Conservation (phyloP, 2,797 vertebrate genomes). For the Chrysocyon brachyurus region DNA sequence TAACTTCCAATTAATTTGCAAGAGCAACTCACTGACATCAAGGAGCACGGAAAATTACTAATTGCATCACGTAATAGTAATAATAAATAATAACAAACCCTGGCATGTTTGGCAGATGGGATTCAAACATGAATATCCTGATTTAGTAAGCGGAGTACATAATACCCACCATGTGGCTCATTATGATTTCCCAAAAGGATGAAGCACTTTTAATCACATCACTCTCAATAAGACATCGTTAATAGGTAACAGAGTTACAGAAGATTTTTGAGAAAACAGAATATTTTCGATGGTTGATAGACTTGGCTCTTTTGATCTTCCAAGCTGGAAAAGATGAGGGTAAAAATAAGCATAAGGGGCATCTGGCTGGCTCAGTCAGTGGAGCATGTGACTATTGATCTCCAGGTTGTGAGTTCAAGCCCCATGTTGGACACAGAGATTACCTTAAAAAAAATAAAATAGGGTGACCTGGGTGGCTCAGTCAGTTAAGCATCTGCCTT, state of each 20-base stretch:
- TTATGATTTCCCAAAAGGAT: background rate
- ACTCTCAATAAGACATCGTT: background rate
- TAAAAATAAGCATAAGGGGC: background rate
- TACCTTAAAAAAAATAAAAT: background rate
- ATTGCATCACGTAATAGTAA: background rate
- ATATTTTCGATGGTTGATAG: background rate
- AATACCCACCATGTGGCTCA: rapidly evolving
- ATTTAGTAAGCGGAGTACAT: background rate
- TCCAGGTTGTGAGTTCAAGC: background rate
- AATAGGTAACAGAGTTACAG: background rate
- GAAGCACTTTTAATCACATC: background rate
- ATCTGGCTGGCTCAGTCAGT: background rate
- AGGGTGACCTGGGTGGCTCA: too few relatives aligned
- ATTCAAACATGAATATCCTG: background rate
- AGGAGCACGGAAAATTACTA: background rate
- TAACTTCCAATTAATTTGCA: background rate
- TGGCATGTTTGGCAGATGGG: background rate
- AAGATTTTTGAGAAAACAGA: background rate
- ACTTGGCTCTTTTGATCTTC: background rate
- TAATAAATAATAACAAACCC: background rate
- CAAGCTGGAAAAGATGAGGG: background rate
- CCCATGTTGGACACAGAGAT: background rate
- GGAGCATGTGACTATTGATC: background rate
- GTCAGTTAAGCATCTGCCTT: too few relatives aligned
- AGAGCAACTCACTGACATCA: background rate